phyloP scores from a whole-genome alignment of 2,797 vertebrate genomes.

The Molothrus ater region DNA sequence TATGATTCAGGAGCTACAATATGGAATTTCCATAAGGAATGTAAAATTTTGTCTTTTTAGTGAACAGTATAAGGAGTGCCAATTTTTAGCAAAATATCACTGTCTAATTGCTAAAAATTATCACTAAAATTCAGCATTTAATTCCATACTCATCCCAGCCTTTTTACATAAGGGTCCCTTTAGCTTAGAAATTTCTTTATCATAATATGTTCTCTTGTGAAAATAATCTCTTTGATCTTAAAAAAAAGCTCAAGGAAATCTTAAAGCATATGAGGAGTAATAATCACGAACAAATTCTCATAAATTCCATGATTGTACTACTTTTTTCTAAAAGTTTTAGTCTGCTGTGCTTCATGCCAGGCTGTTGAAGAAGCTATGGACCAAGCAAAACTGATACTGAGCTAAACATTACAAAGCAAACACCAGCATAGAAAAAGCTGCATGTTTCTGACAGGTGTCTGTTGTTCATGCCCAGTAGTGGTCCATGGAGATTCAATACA shows the following conservation, averaged over 20 bases:
- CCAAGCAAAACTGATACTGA: neutral
- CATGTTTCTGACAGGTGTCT: neutral
- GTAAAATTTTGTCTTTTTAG: neutral
- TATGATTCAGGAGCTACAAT: neutral
- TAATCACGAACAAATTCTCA: neutral
- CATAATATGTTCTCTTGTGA: neutral
- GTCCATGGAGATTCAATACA: neutral
- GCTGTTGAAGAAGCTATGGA: neutral
- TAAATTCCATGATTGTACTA: neutral
- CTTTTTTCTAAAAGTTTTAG: neutral
- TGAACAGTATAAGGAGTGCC: neutral
- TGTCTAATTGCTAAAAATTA: neutral
- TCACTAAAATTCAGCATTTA: neutral
- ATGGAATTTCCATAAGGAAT: neutral
- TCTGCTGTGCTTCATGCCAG: neutral
- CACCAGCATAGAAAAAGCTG: neutral
- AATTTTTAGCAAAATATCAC: neutral
- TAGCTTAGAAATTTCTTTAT: neutral
- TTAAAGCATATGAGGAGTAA: neutral
- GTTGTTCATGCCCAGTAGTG: neutral
- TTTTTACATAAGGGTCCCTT: neutral
- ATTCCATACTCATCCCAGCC: neutral
- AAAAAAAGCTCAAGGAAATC: neutral
- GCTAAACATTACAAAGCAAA: neutral
- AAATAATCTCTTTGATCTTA: neutral